Percentiles rank a stretch among this genome's conserved stretches.
phyloP scores from a whole-genome alignment of 1,140 invertebrate species.

The Stegodyphus mimosarum region DNA sequence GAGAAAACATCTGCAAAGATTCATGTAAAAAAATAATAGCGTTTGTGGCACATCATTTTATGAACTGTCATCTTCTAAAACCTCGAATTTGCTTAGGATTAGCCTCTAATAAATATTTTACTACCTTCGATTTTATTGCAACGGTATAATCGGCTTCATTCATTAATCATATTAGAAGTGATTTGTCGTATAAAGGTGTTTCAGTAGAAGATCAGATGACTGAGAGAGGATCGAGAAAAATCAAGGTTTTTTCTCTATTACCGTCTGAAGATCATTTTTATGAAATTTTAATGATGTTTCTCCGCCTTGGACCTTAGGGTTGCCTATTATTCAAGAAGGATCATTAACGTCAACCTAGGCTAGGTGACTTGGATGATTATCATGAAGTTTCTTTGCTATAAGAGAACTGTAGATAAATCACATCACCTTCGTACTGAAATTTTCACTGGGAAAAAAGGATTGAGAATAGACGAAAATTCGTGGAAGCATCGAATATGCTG shows the following conservation, averaged over 20 bases:
- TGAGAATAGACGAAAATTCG: constrained; percentile 48
- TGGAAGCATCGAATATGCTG: constrained; percentile 15
- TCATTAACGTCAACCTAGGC: constrained; percentile 56
- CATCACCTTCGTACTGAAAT: constrained; percentile 34
- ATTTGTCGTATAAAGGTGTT: constrained; percentile 52
- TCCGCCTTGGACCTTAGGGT: constrained; percentile 28
- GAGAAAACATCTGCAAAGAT: background rate
- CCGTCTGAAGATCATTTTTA: constrained; percentile 35
- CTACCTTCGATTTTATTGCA: constrained; percentile 44
- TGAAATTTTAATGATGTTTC: constrained; percentile 59
- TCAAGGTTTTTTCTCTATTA: constrained; percentile 28
- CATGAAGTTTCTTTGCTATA: constrained; percentile 48
- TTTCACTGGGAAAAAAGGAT: constrained; percentile 10
- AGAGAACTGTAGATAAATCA: constrained; percentile 40
- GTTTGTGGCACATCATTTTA: background rate
- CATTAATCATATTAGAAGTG: constrained; percentile 45
- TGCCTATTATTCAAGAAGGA: constrained; percentile 50
- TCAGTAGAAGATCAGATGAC: constrained; percentile 51
- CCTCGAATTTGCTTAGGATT: constrained; percentile 39
- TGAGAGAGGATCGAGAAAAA: constrained; percentile 29
- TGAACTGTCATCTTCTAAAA: background rate
- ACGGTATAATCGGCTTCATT: background rate
- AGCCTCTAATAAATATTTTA: constrained; percentile 51
- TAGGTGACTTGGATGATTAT: constrained; percentile 47
- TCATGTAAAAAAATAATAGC: background rate